Evolutionary conservation across 2,797 vertebrate species (phyloP).

Genomic region (Nasua narica): DNA sequence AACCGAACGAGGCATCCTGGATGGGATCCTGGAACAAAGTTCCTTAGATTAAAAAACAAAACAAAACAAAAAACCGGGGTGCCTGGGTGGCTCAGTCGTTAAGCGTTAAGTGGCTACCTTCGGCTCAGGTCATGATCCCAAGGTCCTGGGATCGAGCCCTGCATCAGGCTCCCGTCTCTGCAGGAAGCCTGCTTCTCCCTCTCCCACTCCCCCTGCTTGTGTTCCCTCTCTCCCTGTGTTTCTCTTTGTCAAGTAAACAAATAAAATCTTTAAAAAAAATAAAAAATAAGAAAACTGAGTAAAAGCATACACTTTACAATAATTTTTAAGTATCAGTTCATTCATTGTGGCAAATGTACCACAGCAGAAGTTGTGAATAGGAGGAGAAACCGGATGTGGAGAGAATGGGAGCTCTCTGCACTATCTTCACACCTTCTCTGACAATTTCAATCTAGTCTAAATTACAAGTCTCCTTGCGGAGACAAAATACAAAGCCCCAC

Average conservation of each 20-base stretch:
- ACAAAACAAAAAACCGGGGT: no score
- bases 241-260: no score
- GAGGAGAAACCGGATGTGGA: background rate
- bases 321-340: background rate
- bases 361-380: background rate
- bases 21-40: background rate
- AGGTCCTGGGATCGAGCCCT: no score
- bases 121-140: no score
- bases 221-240: no score
- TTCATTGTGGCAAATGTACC: background rate
- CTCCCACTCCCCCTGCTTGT: no score
- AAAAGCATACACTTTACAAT: background rate
- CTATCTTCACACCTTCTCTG: background rate
- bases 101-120: no score
- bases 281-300: background rate
- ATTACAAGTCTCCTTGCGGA: background rate
- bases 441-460: constrained; percentile 19
- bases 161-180: no score
- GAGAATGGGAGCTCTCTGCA: background rate
- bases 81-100: no score
- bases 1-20: background rate
- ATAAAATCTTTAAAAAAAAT: background rate
- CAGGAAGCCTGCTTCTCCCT: no score
- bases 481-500: background rate
- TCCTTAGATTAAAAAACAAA: background rate